Base-by-base conservation (phyloP, 2,888 invertebrate genomes). In the Drosophila macrospina region DNA sequence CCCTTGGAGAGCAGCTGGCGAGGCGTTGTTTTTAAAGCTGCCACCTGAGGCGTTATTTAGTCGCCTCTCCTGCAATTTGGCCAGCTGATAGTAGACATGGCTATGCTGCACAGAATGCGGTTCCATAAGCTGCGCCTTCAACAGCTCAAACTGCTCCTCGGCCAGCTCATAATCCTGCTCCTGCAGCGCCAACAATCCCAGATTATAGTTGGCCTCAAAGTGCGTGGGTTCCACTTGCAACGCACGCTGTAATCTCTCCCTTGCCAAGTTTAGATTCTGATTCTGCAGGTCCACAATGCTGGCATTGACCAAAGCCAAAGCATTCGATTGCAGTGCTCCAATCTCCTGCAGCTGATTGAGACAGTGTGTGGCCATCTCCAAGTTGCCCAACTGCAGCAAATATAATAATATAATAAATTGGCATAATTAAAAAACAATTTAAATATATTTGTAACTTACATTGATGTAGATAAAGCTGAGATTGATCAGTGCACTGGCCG, bases 401-500 rank as follows among this genome's bases (percentile, higher is more conserved):
- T 20, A 20, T 20, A 20, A 20, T 20, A 20, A 2, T 20, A 28
- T 7, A n/a, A n/a, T n/a, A n/a, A n/a, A n/a, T n/a, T n/a, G n/a
- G n/a, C n/a, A n/a, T n/a, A n/a, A n/a, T n/a, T n/a, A n/a, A n/a
- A n/a, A n/a, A n/a, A n/a, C n/a, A n/a, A n/a, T n/a, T n/a, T 8
- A 28, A 20, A 41, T 41, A 11, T 0, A 11, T 13, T 13, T 28
- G 5, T 0, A 4, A 69, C 90, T 89, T 65, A 91, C 91, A 64
- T 91, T 90, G n/a, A 92, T 87, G 50, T 92, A 96, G 74, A 98
- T 95, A 90, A 98, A 97, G 36, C 97, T 95, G 39, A 98, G 93
- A 93, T 98, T 98, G 30, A 96, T 96, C 2, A 97, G 94, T 0
- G 98, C 97, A 34, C 96, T 96, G 75, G 96, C 95, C 2, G 97